Evolutionary conservation across 2,888 invertebrate genomes (phyloP), one percentile per base, ranked within the genome.

Genomic region (Chalcis sispes): DNA sequence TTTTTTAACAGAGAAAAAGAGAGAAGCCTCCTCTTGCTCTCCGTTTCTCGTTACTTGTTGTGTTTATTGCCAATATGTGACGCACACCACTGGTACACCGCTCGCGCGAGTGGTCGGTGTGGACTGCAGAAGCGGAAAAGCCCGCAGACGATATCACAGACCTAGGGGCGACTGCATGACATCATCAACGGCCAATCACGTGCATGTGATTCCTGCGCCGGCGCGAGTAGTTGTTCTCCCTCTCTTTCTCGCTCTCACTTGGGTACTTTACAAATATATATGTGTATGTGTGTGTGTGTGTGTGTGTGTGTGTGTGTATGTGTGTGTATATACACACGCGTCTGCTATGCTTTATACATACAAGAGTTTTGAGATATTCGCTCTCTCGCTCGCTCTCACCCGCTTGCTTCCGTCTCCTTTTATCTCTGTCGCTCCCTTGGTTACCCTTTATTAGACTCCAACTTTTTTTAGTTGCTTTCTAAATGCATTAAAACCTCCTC

Each of bases 131-230:
- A 62, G 58, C 69, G 69, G 40, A 87, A 86, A 85, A 87, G 81
- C 85, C 85, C 86, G 85, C 87, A 86, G 87, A 87, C 86, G 83
- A 85, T 84, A 86, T 86, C 86, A 83, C 84, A 85, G 84, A 85
- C 85, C 82, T 84, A 85, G 86, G 87, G 85, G 85, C 83, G 85
- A 82, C 86, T 85, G 86, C 82, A 85, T 88, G 88, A 88, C 88
- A 88, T 88, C 88, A 88, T 83, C 86, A 78, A 81, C 65, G 75
- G 75, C 88, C 88, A 88, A 88, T 88, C 69, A 74, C 71, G 13
- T 32, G 13, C 10, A 13, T 70, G 52, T 18, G 23, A 15, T 50
- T 64, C 27, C 4, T 70, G 52, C 50, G 40, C 18, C 72, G 80
- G 27, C 73, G 73, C 73, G n/a, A 32, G 13, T 82, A 80, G 79